Conservation (phyloP, 1,140 invertebrate species). For the Drosophila melanogaster region DNA sequence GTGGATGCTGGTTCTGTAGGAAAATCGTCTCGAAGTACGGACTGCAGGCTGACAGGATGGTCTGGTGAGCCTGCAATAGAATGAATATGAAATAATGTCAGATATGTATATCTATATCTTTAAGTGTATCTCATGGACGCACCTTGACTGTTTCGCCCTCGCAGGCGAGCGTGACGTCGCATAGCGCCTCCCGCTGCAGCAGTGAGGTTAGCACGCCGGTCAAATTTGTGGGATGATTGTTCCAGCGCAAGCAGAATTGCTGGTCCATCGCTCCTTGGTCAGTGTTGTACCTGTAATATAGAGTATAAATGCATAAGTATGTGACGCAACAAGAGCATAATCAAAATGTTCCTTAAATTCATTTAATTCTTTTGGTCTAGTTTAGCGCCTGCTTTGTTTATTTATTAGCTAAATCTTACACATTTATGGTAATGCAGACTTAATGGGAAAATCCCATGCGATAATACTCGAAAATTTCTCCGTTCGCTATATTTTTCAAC, state of each 20-base stretch:
- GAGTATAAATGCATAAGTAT: background rate
- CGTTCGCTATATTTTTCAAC: background rate
- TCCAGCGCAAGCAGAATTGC: constrained; percentile 97
- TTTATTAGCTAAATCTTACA: too few relatives aligned
- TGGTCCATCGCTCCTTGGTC: constrained; percentile 91
- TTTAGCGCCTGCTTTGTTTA: background rate
- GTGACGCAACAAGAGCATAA: background rate
- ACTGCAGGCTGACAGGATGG: constrained; percentile 96
- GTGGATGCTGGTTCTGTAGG: constrained; percentile 94
- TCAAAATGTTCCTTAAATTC: background rate
- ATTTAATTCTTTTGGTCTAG: background rate
- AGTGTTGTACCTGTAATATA: constrained; percentile 79
- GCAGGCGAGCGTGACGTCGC: constrained; percentile 96
- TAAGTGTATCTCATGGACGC: constrained; percentile 1
- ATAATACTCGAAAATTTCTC: background rate
- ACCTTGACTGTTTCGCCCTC: constrained; percentile 95
- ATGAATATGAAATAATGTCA: too few relatives aligned
- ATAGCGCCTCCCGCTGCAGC: constrained; percentile 93
- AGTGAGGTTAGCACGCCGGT: constrained; percentile 94
- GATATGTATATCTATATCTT: too few relatives aligned
- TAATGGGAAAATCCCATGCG: background rate
- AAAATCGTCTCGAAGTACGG: constrained; percentile 98
- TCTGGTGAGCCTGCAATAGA: constrained; percentile 91
- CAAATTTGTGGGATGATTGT: constrained; percentile 95
- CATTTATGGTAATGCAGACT: background rate